A percentile compares a stretch with the other conserved stretches of the same genome.
Evolutionary conservation across 1,140 invertebrate species (phyloP).

Genomic region (Drosophila ananassae): DNA sequence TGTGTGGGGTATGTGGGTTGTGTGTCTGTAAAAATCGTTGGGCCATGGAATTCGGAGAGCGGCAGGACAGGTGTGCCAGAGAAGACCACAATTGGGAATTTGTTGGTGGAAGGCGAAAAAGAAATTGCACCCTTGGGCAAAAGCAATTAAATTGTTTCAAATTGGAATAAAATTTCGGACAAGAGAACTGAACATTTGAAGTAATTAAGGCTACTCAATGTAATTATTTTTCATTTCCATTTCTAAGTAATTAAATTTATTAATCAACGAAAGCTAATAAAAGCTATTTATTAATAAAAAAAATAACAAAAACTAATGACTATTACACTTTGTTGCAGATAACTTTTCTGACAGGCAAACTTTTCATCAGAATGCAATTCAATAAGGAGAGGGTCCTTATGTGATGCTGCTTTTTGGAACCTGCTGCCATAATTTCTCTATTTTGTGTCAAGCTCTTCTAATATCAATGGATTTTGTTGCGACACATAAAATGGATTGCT

Average conservation of each 20-base stretch:
- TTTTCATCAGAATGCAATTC: neutral
- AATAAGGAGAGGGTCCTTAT: no score
- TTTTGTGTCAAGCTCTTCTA: conserved; percentile 10
- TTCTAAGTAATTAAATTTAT: neutral
- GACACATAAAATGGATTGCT: conserved; percentile 37
- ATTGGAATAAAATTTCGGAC: conserved; percentile 29
- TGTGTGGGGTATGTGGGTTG: neutral
- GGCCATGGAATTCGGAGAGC: neutral
- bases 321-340: neutral
- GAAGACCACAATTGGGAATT: conserved; percentile 2
- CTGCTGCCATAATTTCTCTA: conserved; percentile 9
- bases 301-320: neutral
- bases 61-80: conserved; percentile 7
- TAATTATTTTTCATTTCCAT: neutral
- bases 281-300: neutral
- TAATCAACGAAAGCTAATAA: no score
- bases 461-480: conserved; percentile 31
- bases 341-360: neutral
- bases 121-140: conserved; percentile 33
- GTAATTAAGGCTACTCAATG: neutral
- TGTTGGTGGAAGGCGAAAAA: neutral
- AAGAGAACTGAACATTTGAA: conserved; percentile 15
- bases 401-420: neutral
- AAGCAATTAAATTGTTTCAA: conserved; percentile 57
- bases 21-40: neutral